Conservation (phyloP, 2,888 invertebrate genomes). For the Catocala nupta region DNA sequence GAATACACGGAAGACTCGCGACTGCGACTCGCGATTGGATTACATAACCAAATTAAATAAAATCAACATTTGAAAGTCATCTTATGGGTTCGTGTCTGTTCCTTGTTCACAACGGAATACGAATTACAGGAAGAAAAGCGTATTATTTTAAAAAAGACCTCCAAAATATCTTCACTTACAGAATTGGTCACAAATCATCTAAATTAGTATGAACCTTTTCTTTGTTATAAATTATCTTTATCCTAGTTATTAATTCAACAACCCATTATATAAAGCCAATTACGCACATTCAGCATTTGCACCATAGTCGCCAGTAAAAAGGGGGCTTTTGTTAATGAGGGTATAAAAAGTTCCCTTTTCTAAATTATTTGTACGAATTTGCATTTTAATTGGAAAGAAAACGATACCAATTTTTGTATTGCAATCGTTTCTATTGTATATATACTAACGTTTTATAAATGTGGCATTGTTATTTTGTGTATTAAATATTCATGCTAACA, state of each 20-base stretch:
- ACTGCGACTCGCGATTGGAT: too few relatives aligned
- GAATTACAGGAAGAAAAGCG: too few relatives aligned
- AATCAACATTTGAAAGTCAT: too few relatives aligned
- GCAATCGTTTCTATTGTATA: constrained; percentile 38
- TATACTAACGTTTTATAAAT: constrained; percentile 7
- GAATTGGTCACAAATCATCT: constrained; percentile 41
- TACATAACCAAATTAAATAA: too few relatives aligned
- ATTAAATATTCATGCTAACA: neutral
- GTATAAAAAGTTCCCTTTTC: constrained; percentile 70
- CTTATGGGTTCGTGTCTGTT: too few relatives aligned
- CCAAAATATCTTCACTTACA: constrained; percentile 28
- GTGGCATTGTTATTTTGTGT: too few relatives aligned
- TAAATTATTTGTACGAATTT: constrained; percentile 74
- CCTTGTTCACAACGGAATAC: too few relatives aligned
- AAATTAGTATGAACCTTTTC: constrained; percentile 45
- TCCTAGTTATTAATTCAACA: constrained; percentile 63
- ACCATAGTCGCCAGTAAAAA: constrained; percentile 62
- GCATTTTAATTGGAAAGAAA: constrained; percentile 78
- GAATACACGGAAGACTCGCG: too few relatives aligned
- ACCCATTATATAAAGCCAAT: constrained; percentile 67
- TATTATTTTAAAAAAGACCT: neutral
- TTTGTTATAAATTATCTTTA: constrained; percentile 53
- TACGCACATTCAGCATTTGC: constrained; percentile 69
- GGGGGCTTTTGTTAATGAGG: constrained; percentile 70
- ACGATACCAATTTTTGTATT: constrained; percentile 59